Evolutionary conservation across 2,888 invertebrate species (phyloP).

Genomic region (Ectemnius lituratus): DNA sequence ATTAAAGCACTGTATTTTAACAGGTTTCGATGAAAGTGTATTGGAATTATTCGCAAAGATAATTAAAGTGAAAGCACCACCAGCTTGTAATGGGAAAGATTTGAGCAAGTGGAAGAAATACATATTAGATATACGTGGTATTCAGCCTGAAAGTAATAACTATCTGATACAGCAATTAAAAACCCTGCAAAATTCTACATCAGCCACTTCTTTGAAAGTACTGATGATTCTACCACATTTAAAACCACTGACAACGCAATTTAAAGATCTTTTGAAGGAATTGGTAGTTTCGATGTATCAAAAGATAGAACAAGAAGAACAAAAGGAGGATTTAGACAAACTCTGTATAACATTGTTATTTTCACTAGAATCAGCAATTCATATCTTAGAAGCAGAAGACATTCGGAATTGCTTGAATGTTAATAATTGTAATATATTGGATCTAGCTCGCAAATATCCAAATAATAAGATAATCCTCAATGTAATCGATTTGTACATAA

Average conservation of each 20-base stretch:
- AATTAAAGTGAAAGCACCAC: constrained; percentile 83
- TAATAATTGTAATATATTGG: constrained; percentile 54
- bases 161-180: constrained; percentile 61
- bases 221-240: constrained; percentile 71
- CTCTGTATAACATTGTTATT: constrained; percentile 79
- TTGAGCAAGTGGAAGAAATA: constrained; percentile 84
- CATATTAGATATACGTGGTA: constrained; percentile 78
- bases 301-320: constrained; percentile 44
- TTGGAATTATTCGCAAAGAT: constrained; percentile 84
- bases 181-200: constrained; percentile 56
- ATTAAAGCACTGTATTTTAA: constrained; percentile 81
- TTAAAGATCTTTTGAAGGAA: constrained; percentile 56
- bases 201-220: constrained; percentile 62
- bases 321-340: constrained; percentile 40
- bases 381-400: constrained; percentile 79
- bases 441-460: constrained; percentile 58
- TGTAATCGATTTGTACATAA: constrained; percentile 66
- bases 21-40: constrained; percentile 79
- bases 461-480: constrained; percentile 64
- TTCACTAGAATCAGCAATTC: constrained; percentile 82
- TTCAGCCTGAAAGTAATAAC: constrained; percentile 63
- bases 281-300: constrained; percentile 54
- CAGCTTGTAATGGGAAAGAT: constrained; percentile 81
- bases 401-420: constrained; percentile 76
- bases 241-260: constrained; percentile 54